A percentile compares a stretch with the other conserved stretches of the same genome.
Conservation (phyloP, 1,140 invertebrate species). For the Limonius californicus region DNA sequence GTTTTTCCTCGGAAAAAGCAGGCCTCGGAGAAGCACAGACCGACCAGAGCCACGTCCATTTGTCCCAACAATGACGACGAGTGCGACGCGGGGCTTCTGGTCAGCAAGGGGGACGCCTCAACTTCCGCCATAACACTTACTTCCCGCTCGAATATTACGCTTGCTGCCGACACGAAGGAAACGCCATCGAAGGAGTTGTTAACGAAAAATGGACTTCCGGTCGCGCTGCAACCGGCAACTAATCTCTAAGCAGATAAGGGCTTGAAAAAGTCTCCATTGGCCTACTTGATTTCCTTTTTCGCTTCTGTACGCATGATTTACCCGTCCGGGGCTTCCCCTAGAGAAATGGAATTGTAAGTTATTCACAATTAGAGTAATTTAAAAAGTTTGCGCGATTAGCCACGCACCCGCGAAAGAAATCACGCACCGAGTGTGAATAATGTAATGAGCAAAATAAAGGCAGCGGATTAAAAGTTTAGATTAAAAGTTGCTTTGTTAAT, state of each 20-base stretch:
- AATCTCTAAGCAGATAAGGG: conserved; percentile 32
- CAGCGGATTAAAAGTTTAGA: neutral
- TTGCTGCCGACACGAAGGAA: conserved; percentile 46
- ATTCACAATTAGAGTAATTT: neutral
- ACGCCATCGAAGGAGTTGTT: conserved; percentile 30
- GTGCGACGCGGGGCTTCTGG: conserved; percentile 52
- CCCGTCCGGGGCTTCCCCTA: neutral
- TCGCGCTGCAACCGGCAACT: conserved; percentile 30
- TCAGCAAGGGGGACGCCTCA: conserved; percentile 54
- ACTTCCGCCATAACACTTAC: conserved; percentile 56
- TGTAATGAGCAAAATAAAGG: too few species aligned
- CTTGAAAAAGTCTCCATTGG: neutral
- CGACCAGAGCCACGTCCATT: conserved; percentile 46
- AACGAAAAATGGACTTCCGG: conserved; percentile 38
- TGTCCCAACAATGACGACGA: conserved; percentile 53
- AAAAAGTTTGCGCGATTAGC: too few species aligned
- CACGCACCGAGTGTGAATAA: too few species aligned
- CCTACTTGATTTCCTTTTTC: too few species aligned
- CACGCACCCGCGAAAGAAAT: too few species aligned
- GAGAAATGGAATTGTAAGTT: neutral
- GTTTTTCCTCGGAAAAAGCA: conserved; percentile 70
- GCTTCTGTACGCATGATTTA: neutral
- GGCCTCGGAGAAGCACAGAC: conserved; percentile 46
- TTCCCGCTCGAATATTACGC: conserved; percentile 53
- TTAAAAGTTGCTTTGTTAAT: too few species aligned